These are phyloP conservation scores for Hipparchia sbordonii DNA, from an alignment of 2,888 invertebrate genomes.

Conservation along the genomic window DNA sequence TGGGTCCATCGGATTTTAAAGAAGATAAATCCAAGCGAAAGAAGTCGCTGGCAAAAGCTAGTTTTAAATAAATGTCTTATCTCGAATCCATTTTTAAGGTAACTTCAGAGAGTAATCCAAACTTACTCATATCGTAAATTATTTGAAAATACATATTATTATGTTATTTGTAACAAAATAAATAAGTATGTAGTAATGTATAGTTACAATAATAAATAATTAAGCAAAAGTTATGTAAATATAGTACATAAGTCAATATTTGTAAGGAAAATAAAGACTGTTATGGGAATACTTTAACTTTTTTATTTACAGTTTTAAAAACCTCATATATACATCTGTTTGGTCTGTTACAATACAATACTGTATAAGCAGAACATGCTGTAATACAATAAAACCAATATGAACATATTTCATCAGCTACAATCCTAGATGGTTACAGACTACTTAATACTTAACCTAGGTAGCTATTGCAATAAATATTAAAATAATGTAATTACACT, in stretches of 20 bases:
- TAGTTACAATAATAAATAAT: not conserved
- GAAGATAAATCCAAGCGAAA: too few relatives aligned
- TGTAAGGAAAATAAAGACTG: conserved; percentile 77
- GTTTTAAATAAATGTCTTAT: not conserved
- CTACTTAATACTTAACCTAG: not conserved
- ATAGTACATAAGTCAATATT: conserved; percentile 47
- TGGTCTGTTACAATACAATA: too few relatives aligned
- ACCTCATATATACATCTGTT: not conserved
- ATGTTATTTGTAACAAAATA: not conserved
- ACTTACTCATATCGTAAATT: not conserved
- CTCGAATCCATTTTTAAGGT: not conserved
- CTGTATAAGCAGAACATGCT: too few relatives aligned
- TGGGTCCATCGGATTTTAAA: too few relatives aligned
- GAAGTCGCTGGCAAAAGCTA: too few relatives aligned
- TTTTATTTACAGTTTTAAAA: conserved; percentile 42
- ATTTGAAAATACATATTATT: not conserved
- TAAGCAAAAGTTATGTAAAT: conserved; percentile 47
- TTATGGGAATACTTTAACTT: conserved; percentile 63
- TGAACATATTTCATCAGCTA: not conserved
- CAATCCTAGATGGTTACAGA: not conserved
- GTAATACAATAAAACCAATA: conserved; percentile 1
- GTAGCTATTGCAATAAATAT: not conserved
- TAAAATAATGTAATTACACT: not conserved
- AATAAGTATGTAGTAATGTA: not conserved
- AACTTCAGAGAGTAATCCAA: not conserved